A percentile compares a stretch with the other conserved stretches of the same genome.
Conservation (phyloP, 2,113 vertebrate genomes). For the Laticauda laticaudata region DNA sequence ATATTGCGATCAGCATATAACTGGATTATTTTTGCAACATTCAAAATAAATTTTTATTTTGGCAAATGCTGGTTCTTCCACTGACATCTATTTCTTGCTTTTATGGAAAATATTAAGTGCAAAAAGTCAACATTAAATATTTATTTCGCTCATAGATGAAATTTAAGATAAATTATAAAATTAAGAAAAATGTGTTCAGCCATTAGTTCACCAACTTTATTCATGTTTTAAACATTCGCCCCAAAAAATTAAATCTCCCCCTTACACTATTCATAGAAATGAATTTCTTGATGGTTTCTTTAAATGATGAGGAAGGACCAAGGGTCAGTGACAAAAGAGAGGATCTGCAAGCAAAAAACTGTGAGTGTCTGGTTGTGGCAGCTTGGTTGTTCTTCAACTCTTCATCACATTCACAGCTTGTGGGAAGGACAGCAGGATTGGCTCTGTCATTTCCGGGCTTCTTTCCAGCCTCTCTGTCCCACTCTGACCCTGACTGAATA, state of each 20-base stretch:
- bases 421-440: not conserved
- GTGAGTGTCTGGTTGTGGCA: not conserved
- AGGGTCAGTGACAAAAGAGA: not conserved
- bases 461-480: not conserved
- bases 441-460: not conserved
- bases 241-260: not conserved
- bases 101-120: accelerated
- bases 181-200: not conserved
- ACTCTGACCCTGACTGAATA: not conserved
- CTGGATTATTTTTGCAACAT: constrained; percentile 3
- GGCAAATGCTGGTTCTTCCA: not conserved
- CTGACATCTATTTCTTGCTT: accelerated
- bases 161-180: not conserved
- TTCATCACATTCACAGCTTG: not conserved
- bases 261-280: not conserved
- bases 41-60: not conserved
- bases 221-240: not conserved
- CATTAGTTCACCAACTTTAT: not conserved
- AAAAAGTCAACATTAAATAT: not conserved
- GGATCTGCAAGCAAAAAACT: not conserved
- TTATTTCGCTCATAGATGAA: not conserved
- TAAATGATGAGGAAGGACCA: not conserved
- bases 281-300: not conserved
- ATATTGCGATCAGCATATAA: not conserved
- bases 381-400: not conserved